Conservation (phyloP, 2,797 vertebrate genomes). For the Taenioides sp. region DNA sequence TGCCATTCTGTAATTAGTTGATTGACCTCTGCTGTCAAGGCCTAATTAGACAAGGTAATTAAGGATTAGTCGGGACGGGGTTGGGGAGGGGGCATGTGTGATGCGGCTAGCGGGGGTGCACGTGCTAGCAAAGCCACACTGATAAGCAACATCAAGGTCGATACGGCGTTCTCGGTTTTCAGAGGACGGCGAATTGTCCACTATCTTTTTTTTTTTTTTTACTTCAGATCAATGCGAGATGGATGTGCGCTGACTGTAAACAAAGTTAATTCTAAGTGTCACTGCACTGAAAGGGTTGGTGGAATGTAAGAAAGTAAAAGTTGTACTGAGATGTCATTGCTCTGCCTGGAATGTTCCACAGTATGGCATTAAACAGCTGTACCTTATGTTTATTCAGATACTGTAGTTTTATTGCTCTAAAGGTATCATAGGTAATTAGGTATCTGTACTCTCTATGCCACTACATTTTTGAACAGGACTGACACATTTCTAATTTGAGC, state of each 20-base stretch:
- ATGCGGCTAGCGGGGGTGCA: constrained; percentile 20
- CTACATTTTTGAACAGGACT: too few species aligned
- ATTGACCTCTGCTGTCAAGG: constrained; percentile 77
- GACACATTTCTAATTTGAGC: too few species aligned
- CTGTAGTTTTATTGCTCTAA: too few species aligned
- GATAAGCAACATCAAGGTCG: constrained; percentile 60
- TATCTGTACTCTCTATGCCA: too few species aligned
- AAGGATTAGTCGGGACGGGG: constrained; percentile 72
- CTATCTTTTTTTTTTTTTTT: constrained; percentile 12
- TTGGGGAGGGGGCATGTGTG: constrained; percentile 29
- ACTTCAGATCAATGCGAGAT: constrained; percentile 45
- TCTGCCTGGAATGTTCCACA: too few species aligned
- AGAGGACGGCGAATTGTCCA: constrained; percentile 44
- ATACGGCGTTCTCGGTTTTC: constrained; percentile 54
- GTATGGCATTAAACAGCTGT: too few species aligned
- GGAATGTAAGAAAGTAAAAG: too few species aligned
- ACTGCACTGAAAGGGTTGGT: constrained; percentile 39
- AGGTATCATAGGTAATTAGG: too few species aligned
- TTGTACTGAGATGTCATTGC: too few species aligned
- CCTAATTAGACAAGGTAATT: constrained; percentile 79
- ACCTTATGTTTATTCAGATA: too few species aligned
- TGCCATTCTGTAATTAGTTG: constrained; percentile 75
- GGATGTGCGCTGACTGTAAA: constrained; percentile 54
- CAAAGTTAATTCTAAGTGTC: constrained; percentile 63
- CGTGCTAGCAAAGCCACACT: constrained; percentile 29